Conservation (phyloP, 2,797 vertebrate species). For the Lophotriccus pileatus region DNA sequence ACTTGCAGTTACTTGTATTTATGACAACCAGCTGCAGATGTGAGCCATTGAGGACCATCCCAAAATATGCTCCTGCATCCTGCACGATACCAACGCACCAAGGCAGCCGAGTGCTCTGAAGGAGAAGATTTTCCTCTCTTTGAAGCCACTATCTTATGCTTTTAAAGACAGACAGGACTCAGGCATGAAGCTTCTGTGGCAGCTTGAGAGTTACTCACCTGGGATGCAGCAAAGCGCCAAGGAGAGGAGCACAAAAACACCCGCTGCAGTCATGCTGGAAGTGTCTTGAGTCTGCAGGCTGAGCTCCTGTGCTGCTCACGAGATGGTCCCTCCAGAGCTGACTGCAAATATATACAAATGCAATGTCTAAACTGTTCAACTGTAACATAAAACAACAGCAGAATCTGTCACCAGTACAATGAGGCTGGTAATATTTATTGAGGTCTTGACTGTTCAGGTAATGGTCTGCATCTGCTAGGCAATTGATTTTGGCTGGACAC, state of each 20-base stretch:
- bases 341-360: slow-evolving; percentile 54
- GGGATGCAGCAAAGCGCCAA: slow-evolving; percentile 1
- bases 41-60: background rate
- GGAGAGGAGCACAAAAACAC: slow-evolving; percentile 7
- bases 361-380: slow-evolving; percentile 20
- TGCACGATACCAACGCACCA: rapidly evolving
- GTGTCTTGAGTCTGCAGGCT: background rate
- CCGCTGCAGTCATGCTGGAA: background rate
- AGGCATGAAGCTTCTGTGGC: background rate
- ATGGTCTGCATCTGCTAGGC: background rate
- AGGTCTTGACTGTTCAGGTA: slow-evolving; percentile 60
- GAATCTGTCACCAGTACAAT: slow-evolving; percentile 62
- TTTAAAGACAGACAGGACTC: background rate
- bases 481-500: slow-evolving; percentile 65
- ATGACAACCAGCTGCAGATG: background rate
- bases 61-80: background rate
- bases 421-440: slow-evolving; percentile 51
- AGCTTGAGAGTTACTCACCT: slow-evolving; percentile 17
- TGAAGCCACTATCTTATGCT: background rate
- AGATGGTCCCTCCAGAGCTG: background rate
- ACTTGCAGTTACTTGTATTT: background rate
- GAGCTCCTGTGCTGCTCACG: background rate
- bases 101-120: background rate
- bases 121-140: background rate
- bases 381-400: slow-evolving; percentile 40